phyloP scores from a whole-genome alignment of 2,888 invertebrate genomes.

The Pachycephus smyrnensis region DNA sequence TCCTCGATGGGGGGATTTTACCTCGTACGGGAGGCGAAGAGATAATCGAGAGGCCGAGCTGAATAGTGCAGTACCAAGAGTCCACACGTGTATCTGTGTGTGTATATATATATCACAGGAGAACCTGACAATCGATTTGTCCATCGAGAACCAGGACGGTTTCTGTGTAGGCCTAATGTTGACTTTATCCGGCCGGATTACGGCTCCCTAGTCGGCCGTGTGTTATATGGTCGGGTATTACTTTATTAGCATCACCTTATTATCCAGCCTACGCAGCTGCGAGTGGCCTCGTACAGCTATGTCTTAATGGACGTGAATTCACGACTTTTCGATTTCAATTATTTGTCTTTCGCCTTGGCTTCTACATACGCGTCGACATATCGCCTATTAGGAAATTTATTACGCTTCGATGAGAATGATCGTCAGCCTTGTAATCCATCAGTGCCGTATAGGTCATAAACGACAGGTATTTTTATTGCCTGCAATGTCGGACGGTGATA shows the following conservation, averaged over 20 bases:
- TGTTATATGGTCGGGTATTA: constrained; percentile 4
- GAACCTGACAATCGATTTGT: constrained; percentile 4
- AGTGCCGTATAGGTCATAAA: too few species aligned
- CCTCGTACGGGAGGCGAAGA: background rate
- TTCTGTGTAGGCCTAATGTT: background rate
- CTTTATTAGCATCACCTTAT: constrained; percentile 4
- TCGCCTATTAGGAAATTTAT: too few species aligned
- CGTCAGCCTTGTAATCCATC: too few species aligned
- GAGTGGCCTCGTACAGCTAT: background rate
- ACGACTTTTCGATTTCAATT: background rate
- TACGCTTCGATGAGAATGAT: too few species aligned
- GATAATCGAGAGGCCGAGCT: background rate
- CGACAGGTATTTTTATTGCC: too few species aligned
- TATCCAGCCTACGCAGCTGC: constrained; percentile 4
- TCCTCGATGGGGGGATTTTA: constrained; percentile 1
- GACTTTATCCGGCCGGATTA: constrained; percentile 1
- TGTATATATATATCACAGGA: background rate
- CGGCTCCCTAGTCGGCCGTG: background rate
- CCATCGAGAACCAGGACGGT: background rate
- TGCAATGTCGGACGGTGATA: too few species aligned
- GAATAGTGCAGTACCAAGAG: background rate
- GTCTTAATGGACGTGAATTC: background rate
- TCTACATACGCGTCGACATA: too few species aligned
- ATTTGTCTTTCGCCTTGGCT: too few species aligned
- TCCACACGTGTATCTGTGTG: too few species aligned